Conservation (phyloP, 2,113 vertebrate genomes). For the Podocnemis expansa region DNA sequence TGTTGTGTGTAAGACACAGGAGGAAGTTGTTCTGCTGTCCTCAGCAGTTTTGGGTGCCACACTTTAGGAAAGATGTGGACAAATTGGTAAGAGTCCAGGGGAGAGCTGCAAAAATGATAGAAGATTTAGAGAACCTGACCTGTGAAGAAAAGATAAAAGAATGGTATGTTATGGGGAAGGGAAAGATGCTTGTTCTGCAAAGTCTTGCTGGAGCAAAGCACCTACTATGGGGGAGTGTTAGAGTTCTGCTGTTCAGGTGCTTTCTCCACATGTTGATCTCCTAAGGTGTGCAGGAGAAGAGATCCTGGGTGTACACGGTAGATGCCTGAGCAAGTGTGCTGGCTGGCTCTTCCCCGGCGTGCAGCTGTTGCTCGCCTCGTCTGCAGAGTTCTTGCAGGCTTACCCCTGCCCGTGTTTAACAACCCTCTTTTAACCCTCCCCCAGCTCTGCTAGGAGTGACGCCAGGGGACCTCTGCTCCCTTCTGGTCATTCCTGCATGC, state of each 20-base stretch:
- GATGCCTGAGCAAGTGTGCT: neutral
- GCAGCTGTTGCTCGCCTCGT: fast-evolving
- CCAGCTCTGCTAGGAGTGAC: neutral
- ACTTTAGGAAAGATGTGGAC: neutral
- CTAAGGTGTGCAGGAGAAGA: neutral
- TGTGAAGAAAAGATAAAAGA: neutral
- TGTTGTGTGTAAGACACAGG: neutral
- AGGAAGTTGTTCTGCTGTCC: neutral
- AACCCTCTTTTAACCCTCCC: neutral
- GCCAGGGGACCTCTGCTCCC: neutral
- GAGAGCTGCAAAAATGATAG: neutral
- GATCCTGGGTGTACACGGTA: neutral
- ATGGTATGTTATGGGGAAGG: neutral
- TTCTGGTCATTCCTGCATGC: neutral
- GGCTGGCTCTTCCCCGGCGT: neutral
- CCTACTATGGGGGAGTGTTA: too few species aligned
- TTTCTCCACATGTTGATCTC: neutral
- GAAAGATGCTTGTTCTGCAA: neutral
- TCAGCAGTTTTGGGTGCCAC: neutral
- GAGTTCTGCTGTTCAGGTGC: neutral
- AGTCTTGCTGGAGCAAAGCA: neutral
- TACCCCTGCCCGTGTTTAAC: neutral
- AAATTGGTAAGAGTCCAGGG: neutral
- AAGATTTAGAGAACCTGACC: neutral
- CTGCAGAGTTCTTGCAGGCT: neutral